Percentiles rank a stretch among this genome's conserved stretches.
Evolutionary conservation across 2,888 invertebrate genomes (phyloP).

Genomic region (Tenthredo notha): DNA sequence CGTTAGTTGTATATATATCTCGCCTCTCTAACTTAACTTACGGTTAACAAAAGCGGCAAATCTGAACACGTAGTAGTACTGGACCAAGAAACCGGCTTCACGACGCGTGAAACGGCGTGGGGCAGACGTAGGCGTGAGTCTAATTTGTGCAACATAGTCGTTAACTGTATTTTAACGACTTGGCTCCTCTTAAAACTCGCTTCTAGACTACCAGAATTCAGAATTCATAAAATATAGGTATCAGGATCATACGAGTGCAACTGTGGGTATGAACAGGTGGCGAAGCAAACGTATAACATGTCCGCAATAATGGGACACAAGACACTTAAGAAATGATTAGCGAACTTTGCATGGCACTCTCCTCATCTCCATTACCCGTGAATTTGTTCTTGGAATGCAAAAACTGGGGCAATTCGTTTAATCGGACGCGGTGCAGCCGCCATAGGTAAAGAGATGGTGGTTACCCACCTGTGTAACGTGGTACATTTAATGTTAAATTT

Average conservation of each 20-base stretch:
- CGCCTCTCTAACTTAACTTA: neutral
- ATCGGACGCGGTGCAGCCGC: conserved; percentile 5
- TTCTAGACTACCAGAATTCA: neutral
- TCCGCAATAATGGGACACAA: neutral
- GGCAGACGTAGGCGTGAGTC: conserved; percentile 44
- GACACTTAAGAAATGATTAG: conserved; percentile 20
- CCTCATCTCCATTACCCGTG: neutral
- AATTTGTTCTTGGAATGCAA: neutral
- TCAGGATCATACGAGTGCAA: conserved; percentile 2
- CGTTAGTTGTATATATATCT: conserved; percentile 20
- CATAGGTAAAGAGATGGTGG: neutral
- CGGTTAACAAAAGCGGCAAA: conserved; percentile 24
- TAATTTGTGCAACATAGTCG: conserved; percentile 49
- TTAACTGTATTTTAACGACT: conserved; percentile 50
- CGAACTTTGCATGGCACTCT: neutral
- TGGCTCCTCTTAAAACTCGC: conserved; percentile 1
- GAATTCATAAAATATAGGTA: neutral
- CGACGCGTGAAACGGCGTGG: conserved; percentile 45
- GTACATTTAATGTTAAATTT: conserved; percentile 40
- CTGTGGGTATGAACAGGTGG: neutral
- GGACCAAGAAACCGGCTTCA: conserved; percentile 49
- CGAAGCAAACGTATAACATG: neutral
- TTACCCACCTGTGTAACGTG: neutral
- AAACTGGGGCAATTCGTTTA: conserved; percentile 40
- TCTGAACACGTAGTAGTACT: neutral